Base-by-base conservation (phyloP, 2,888 invertebrate genomes). In the Harpalus rufipes region DNA sequence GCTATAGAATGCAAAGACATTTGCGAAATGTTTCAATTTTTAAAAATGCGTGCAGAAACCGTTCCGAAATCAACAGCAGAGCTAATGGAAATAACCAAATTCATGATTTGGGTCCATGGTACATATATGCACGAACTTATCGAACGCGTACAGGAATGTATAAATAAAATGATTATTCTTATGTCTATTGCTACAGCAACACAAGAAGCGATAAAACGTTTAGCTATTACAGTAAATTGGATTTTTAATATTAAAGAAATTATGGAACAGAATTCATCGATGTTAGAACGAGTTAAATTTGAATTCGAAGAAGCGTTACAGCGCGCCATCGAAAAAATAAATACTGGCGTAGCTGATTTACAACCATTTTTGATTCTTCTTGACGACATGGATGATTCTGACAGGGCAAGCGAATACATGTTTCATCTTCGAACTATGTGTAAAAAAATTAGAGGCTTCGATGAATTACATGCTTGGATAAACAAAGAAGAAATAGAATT, bases 401-500 rank as follows among this genome's bases (percentile, higher is more conserved):
- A 94, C 80, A 94, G 95, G 88, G 95, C 97, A 86, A 92, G 94
- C 12, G 95, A 96, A 88, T 98, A 98, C 90, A 93, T 95, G 51
- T 94, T 96, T 89, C 94, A 96, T 88, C 92, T 97, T 87, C 93
- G 96, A 82, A 94, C 94, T 87, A 94, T 97, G 68, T 94, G 96
- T 85, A 95, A 95, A 88, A 93, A 95, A 85, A 91, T 98, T 74
- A 93, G 94, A 85, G 94, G 94, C 18, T 95, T 97, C 88, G 95
- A 96, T 88, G 94, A 95, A 87, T 93, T 95, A 87, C 95, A 97
- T 16, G 90, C 91, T 5, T 97, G 97, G 97, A 97, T 98, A 79
- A 97, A 98, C 91, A 94, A 95, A 87, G 98, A 98, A 92, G 98
- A 98, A 91, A 91, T 92, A 4, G 94, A 97, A 10, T 96, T 98